Evolutionary conservation across 1,140 invertebrate genomes (phyloP), one percentile per base, ranked within the genome.

Genomic region (Mizuhopecten yessoensis): DNA sequence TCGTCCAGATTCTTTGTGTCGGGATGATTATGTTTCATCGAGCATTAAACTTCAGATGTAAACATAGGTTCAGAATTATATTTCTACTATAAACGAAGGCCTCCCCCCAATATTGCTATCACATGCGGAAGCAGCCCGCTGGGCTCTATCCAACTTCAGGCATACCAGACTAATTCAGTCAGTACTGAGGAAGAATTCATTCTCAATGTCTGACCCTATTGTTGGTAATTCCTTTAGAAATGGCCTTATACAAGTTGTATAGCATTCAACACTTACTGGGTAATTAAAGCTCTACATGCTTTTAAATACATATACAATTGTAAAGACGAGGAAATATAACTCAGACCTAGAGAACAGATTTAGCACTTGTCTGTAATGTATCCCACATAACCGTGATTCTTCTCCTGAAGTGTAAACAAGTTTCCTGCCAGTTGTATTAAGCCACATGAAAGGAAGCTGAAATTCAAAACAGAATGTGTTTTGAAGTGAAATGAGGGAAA

Each of bases 61-160:
- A 75, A 75, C 57, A 75, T 17, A 29, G 57, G 57, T 75, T 29
- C 57, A 75, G 57, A 75, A 75, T 75, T 75, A 75, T n/a, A 75
- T 75, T 75, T 75, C 57, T 75, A 75, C 57, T 75, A 75, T 75
- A 75, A 75, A 75, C 57, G 9, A 7, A 9, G n/a, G 23, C 57
- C n/a, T 29, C 57, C 23, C 57, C 23, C n/a, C 42, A 15, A 17
- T n/a, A 75, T 75, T 75, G 57, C 57, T 75, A 75, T 75, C 57
- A 75, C n/a, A 75, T 75, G 57, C 57, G 57, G 57, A 75, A 75
- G 57, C 23, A 29, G 23, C 57, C 57, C 11, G 57, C 57, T 75
- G 57, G 57, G 57, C n/a, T 5, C 1, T 75, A n/a, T 75, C 57
- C 57, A 75, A 75, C 57, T 75, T 75, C n/a, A 75, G 57, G 29